Evolutionary conservation across 2,113 vertebrate species (phyloP), one percentile per base, ranked within the genome.

Genomic region (Hippocampus abdominalis): DNA sequence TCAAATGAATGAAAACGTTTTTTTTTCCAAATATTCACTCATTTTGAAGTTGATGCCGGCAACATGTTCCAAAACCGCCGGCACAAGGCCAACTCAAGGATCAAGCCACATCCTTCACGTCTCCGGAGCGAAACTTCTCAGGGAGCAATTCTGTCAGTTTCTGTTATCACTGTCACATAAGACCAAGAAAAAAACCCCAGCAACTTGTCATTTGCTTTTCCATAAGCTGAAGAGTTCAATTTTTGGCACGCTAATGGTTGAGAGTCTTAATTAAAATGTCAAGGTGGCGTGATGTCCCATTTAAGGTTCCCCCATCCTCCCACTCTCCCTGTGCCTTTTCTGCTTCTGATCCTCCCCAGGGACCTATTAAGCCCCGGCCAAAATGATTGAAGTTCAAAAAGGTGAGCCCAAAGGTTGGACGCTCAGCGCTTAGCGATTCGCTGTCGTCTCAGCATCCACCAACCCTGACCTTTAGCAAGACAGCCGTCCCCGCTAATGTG

Each of bases 211-310:
- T 86, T 83, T 82, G 73, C 81, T 86, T 89, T 88, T 79, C 79
- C 83, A 76, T 83, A 75, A 76, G 79, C 71, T 74, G 71, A 80
- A 82, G 51, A 56, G 62, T 84, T 80, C 72, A 87, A 84, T 84
- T 90, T 86, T 81, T 77, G 80, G 89, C 90, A 92, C 90, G 84
- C 89, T 92, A 92, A 93, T 91, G 73, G 80, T 70, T 81, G 80
- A 78, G 81, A 90, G 89, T 92, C 90, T 93, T 93, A 93, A 92
- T 93, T 93, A 93, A 93, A 93, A 93, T 93, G 92, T 93, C 92
- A 92, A 89, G 89, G 92, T 91, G 85, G 89, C 85, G 81, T 89
- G 89, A 92, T 91, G 89, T 92, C 90, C 89, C 90, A 92, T 92
- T 60, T 92, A 92, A 87, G 84, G 79, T 77, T 75, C 79, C 79